A percentile compares a stretch with the other conserved stretches of the same genome.
phyloP scores from a whole-genome alignment of 2,797 vertebrate species.

The Crypturellus tataupa region DNA sequence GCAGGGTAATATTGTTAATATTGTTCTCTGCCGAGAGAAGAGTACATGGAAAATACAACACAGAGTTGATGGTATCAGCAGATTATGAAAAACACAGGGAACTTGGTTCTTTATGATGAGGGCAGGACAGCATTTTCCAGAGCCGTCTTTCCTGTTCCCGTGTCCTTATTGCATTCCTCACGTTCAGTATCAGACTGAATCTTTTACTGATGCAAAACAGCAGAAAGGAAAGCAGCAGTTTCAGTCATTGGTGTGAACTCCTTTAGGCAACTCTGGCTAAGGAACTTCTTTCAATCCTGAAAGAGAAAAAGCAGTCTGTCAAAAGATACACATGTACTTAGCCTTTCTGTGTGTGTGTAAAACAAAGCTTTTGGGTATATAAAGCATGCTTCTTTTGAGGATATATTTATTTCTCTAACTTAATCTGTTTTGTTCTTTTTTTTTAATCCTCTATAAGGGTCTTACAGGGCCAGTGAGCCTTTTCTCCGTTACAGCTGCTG shows the following conservation, averaged over 20 bases:
- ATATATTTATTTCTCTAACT: neutral
- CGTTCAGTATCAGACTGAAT: neutral
- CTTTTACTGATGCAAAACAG: constrained; percentile 29
- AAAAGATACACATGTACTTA: constrained; percentile 45
- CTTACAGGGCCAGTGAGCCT: neutral
- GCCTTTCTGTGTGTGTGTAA: constrained; percentile 71
- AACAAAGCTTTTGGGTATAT: neutral
- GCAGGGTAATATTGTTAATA: accelerated
- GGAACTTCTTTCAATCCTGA: constrained; percentile 80
- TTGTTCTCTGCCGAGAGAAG: neutral
- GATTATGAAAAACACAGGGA: neutral
- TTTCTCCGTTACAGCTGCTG: neutral
- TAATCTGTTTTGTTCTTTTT: no score
- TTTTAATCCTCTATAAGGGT: neutral
- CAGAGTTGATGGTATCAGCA: neutral
- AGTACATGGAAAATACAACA: neutral
- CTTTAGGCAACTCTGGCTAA: neutral
- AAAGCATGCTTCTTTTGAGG: neutral
- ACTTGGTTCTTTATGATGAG: neutral
- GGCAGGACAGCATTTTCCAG: neutral
- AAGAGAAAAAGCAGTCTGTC: constrained; percentile 80
- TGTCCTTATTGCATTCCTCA: neutral
- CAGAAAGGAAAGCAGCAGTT: constrained; percentile 47
- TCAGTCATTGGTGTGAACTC: neutral
- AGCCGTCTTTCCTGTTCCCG: neutral